Evolutionary conservation across 2,888 invertebrate genomes (phyloP).

Genomic region (Drosophila mulleri): DNA sequence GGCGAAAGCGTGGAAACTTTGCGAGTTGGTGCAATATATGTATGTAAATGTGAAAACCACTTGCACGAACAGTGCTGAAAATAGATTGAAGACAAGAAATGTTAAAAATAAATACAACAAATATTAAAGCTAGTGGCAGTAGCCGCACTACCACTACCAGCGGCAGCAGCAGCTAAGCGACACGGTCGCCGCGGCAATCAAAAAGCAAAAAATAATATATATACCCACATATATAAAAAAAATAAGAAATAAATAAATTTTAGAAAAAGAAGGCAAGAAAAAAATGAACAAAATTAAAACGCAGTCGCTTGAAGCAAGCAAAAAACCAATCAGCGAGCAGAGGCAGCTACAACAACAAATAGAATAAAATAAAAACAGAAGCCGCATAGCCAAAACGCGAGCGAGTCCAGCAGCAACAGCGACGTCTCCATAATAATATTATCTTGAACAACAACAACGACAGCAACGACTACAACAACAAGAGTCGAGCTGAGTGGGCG

Average conservation of each 20-base stretch:
- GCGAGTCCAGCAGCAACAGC: slow-evolving; percentile 63
- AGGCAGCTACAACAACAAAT: slow-evolving; percentile 23
- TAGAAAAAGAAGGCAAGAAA: slow-evolving; percentile 13
- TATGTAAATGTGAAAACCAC: slow-evolving; percentile 56
- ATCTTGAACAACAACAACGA: slow-evolving; percentile 49
- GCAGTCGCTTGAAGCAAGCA: slow-evolving; percentile 66
- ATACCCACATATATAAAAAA: not conserved
- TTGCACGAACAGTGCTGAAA: slow-evolving; percentile 65
- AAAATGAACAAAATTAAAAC: slow-evolving; percentile 73
- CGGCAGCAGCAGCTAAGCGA: slow-evolving; percentile 34
- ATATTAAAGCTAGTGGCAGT: slow-evolving; percentile 62
- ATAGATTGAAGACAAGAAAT: slow-evolving; percentile 71
- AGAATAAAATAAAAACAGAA: slow-evolving; percentile 58
- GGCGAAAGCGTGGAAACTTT: slow-evolving; percentile 54
- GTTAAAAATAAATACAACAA: slow-evolving; percentile 71
- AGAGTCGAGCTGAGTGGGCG: slow-evolving; percentile 62
- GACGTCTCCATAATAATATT: slow-evolving; percentile 56
- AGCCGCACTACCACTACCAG: slow-evolving; percentile 19
- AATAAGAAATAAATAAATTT: slow-evolving; percentile 2
- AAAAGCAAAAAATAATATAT: not conserved
- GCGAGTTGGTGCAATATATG: slow-evolving; percentile 54
- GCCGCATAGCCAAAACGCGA: slow-evolving; percentile 63
- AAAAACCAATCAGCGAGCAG: slow-evolving; percentile 68
- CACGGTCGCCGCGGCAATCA: slow-evolving; percentile 36
- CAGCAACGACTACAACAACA: slow-evolving; percentile 29